These are phyloP conservation scores for Trachelus iudaicus DNA, from an alignment of 2,888 invertebrate species.

Conservation along the genomic window DNA sequence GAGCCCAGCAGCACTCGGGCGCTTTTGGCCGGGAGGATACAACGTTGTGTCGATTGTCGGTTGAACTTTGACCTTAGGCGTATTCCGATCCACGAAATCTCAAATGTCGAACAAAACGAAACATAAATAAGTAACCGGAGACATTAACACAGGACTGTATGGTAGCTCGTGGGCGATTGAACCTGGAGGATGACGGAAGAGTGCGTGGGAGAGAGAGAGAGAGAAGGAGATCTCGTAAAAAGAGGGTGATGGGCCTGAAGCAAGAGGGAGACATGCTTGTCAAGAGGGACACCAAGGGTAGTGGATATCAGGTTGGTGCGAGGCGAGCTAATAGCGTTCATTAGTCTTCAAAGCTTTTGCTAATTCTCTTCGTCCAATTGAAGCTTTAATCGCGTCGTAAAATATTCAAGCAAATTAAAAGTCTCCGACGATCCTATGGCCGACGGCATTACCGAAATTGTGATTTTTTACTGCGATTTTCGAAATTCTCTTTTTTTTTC, in stretches of 20 bases:
- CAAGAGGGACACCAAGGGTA: background rate
- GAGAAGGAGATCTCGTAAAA: background rate
- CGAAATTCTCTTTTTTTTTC: background rate
- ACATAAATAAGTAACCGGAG: background rate
- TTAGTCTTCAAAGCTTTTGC: slow-evolving; percentile 15
- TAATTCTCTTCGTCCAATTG: slow-evolving; percentile 14
- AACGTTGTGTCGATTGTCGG: background rate
- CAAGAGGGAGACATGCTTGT: background rate
- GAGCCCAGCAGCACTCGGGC: background rate
- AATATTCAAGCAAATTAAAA: slow-evolving; percentile 17
- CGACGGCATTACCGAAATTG: slow-evolving; percentile 11
- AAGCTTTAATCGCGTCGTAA: slow-evolving; percentile 9
- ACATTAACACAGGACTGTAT: background rate
- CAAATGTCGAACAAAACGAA: background rate
- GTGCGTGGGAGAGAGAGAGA: background rate
- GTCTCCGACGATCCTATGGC: background rate
- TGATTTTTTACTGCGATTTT: background rate
- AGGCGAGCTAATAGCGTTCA: slow-evolving; percentile 8
- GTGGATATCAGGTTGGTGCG: background rate
- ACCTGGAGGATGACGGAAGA: background rate
- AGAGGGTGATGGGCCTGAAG: background rate
- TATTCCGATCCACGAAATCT: background rate
- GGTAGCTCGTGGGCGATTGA: background rate
- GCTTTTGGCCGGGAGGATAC: background rate
- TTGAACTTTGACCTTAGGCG: background rate